Conservation (phyloP, 2,797 vertebrate genomes). For the Tympanoctomys barrerae region DNA sequence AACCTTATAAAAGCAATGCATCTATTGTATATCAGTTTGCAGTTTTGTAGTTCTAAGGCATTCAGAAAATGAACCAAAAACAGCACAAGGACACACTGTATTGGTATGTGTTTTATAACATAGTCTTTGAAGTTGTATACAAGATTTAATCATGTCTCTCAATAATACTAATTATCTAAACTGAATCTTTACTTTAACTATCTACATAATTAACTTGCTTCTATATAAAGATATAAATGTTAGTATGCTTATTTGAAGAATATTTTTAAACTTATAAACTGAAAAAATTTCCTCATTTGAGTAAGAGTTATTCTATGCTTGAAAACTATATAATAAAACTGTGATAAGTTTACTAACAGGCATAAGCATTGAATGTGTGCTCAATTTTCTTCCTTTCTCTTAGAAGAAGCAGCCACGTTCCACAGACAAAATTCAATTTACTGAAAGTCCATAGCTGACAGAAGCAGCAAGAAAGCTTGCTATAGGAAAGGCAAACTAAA, state of each 20-base stretch:
- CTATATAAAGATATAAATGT: neutral
- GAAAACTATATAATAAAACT: neutral
- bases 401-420: neutral
- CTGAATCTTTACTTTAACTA: neutral
- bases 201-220: neutral
- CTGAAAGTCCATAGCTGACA: neutral
- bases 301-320: neutral
- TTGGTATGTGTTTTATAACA: neutral
- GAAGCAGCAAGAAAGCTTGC: neutral
- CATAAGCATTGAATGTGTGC: neutral
- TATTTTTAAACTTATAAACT: neutral
- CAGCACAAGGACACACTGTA: neutral
- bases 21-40: neutral
- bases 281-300: neutral
- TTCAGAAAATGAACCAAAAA: neutral
- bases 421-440: neutral
- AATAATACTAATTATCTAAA: neutral
- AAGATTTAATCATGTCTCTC: constrained; percentile 16
- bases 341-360: neutral
- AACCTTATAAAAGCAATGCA: neutral
- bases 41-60: neutral
- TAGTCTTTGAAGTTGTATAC: neutral
- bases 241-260: neutral
- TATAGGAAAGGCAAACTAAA: neutral
- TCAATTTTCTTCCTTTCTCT: neutral